Base-by-base conservation (phyloP, 2,797 vertebrate genomes). In the Phoxinus dragarum region DNA sequence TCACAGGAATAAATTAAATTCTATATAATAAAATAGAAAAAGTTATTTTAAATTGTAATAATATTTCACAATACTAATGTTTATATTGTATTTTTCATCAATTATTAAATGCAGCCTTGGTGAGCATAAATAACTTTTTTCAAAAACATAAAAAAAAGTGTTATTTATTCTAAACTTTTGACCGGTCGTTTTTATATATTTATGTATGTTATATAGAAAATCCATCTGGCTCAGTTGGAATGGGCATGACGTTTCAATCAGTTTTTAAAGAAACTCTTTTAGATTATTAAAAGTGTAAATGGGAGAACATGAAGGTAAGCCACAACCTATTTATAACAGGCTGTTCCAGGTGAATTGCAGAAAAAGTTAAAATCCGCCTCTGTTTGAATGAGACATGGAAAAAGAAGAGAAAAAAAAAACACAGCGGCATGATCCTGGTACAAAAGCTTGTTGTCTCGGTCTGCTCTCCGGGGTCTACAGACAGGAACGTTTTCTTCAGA, bases 391-490 rank as follows among this genome's bases (percentile, higher is more conserved):
- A 83, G 84, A 81, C 27, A 1, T 78, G 78, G 67, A 38, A 14
- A 14, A 67, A 61, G 81, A 90, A 89, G 54, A 75, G 12, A 67
- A 54, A 84, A 90, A 84, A 90, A n/a, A 77, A n/a, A 3, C 1
- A 11, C 88, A 84, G 82, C 56, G 42, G 42, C 47, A 80, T 89
- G 89, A 88, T 90, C 82, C 87, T 47, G 68, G 84, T 82, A 91
- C 88, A 91, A 91, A 89, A 85, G 89, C 90, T 42, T 17, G 87
- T 87, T 87, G 86, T 89, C 90, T 89, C 79, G 73, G 78, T 84
- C 61, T 54, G 85, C 82, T 84, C 80, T 89, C 82, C 71, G 86
- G 80, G 85, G 83, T 81, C 74, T 71, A 82, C 52, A 72, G 83
- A 23, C 77, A 85, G 82, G 84, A 90, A 86, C 86, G 80, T 68